Percentiles rank a stretch among this genome's conserved stretches.
phyloP scores from a whole-genome alignment of 2,888 invertebrate genomes.

The Drosophila leonis region DNA sequence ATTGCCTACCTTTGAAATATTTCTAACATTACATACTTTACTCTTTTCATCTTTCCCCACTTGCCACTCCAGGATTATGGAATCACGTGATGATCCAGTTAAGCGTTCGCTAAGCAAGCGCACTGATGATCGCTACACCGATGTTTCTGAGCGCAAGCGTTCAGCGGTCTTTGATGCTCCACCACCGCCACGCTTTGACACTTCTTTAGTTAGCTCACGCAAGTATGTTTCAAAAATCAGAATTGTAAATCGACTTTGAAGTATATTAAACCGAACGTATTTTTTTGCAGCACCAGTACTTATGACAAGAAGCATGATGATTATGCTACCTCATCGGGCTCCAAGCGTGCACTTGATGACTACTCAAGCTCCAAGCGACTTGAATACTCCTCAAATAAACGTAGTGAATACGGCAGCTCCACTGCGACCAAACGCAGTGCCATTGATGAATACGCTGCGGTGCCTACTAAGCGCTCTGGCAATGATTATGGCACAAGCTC shows the following conservation, averaged over 20 bases:
- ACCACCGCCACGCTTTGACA: constrained; percentile 85
- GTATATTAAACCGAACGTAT: neutral
- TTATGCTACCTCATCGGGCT: constrained; percentile 75
- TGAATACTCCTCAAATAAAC: constrained; percentile 70
- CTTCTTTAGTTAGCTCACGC: constrained; percentile 83
- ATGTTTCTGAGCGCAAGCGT: constrained; percentile 83
- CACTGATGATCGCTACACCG: constrained; percentile 83
- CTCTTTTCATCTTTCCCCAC: constrained; percentile 63
- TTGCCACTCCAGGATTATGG: constrained; percentile 81
- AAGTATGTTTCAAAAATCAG: constrained; percentile 59
- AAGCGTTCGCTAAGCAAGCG: constrained; percentile 84
- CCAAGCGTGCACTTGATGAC: constrained; percentile 82
- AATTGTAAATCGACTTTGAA: too few species aligned
- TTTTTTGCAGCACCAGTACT: constrained; percentile 42
- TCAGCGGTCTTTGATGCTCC: constrained; percentile 84
- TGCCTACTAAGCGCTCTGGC: constrained; percentile 76
- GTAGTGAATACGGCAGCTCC: constrained; percentile 69
- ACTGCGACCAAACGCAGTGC: constrained; percentile 75
- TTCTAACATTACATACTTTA: constrained; percentile 42
- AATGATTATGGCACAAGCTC: constrained; percentile 78
- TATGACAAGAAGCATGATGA: constrained; percentile 85
- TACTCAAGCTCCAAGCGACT: constrained; percentile 77
- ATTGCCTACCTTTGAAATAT: constrained; percentile 5
- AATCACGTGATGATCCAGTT: constrained; percentile 84
- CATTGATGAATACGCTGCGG: constrained; percentile 78